Conservation (phyloP, 2,888 invertebrate species). For the Mimachlamys varia region DNA sequence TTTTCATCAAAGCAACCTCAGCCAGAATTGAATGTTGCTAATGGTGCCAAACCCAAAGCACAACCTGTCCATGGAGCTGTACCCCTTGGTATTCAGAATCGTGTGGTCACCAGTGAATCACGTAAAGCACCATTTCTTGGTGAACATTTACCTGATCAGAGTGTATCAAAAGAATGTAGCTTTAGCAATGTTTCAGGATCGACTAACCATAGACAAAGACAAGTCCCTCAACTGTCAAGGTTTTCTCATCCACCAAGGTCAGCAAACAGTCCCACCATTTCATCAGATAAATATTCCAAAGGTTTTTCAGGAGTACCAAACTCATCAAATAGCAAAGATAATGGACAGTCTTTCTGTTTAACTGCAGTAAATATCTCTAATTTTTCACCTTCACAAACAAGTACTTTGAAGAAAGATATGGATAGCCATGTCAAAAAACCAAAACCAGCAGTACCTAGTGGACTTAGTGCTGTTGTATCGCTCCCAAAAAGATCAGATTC, state of each 20-base stretch:
- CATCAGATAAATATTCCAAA: neutral
- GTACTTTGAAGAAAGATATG: slow-evolving; percentile 3
- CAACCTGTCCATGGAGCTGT: neutral
- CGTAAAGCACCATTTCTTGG: neutral
- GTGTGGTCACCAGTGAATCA: neutral
- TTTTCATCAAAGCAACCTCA: neutral
- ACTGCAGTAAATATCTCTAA: neutral
- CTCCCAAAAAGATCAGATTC: neutral
- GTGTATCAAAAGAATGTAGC: neutral
- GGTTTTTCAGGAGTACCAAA: neutral
- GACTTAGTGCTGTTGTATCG: neutral
- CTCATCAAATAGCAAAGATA: neutral
- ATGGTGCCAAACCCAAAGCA: neutral
- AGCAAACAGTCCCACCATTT: neutral
- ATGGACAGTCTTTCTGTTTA: neutral
- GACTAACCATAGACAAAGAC: neutral
- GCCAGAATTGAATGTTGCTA: neutral
- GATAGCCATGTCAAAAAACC: neutral
- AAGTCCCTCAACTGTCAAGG: neutral
- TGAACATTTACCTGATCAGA: neutral
- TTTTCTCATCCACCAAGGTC: neutral
- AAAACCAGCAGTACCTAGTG: neutral
- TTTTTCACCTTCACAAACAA: neutral
- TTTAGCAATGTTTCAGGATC: neutral
- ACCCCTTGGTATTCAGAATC: slow-evolving; percentile 2